A percentile compares a stretch with the other conserved stretches of the same genome.
These are phyloP conservation scores for Cotesia typhae DNA, from an alignment of 1,140 invertebrate genomes.

Conservation along the genomic window DNA sequence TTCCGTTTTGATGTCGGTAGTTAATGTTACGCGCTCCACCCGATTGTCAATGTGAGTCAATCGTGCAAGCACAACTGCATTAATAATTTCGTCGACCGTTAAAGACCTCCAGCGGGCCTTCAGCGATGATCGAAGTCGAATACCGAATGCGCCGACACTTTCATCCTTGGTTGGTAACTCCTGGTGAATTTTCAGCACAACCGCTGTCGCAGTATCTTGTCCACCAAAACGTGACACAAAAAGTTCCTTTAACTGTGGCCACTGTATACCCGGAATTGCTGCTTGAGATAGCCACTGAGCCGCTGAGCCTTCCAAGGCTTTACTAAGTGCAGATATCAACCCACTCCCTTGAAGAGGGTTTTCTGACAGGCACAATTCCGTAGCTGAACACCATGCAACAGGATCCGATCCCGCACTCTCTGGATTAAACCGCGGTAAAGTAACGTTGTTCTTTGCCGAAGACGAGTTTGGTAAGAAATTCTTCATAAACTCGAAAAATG, in stretches of 20 bases:
- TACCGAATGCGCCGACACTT: neutral
- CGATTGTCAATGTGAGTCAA: neutral
- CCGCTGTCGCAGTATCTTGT: neutral
- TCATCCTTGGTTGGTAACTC: neutral
- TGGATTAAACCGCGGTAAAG: too few relatives aligned
- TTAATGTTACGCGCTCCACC: neutral
- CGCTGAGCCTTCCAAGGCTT: neutral
- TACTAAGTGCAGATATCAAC: too few relatives aligned
- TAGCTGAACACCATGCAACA: too few relatives aligned
- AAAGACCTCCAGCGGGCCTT: too few relatives aligned
- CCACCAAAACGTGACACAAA: conserved; percentile 9
- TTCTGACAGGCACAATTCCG: too few relatives aligned
- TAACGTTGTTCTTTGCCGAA: too few relatives aligned
- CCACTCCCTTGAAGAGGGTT: too few relatives aligned
- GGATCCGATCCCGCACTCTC: too few relatives aligned
- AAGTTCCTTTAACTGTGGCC: conserved; percentile 7
- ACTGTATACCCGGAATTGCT: neutral
- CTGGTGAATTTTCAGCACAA: neutral
- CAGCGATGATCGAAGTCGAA: neutral
- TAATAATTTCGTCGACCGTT: too few relatives aligned
- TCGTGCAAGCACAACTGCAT: neutral
- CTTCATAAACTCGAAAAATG: too few relatives aligned
- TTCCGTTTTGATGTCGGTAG: too few relatives aligned
- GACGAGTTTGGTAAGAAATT: too few relatives aligned
- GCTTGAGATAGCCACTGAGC: conserved; percentile 1